Base-by-base conservation (phyloP, 2,797 vertebrate genomes). In the Varecia variegata region DNA sequence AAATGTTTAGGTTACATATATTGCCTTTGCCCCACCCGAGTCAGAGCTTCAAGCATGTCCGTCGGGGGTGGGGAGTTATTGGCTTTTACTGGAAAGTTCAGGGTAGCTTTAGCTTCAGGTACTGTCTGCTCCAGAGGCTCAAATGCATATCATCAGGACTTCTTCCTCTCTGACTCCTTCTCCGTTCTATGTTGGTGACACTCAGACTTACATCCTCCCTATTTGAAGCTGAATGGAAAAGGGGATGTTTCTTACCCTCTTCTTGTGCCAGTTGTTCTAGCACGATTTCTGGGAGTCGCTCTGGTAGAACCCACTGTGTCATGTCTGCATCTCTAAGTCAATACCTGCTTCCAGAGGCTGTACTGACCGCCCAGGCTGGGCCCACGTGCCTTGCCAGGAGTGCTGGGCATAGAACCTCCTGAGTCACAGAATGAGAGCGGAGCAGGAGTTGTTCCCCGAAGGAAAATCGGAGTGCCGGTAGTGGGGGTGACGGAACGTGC, bases 31-130 rank as follows among this genome's bases (percentile, higher is more conserved):
- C 23, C 23, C 54, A 56, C 23, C 54, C 54, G 3, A 25, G 23
- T 56, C 54, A 56, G 54, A 56, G 21, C 54, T 56, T 56, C 3
- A 10, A 56, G 54, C 8, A 1, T 56, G 54, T 25, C 23, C 54
- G 25, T 56, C 54, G 38, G 1, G 15, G 4, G 5, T 7, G 3
- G 8, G 21, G 14, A 38, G 7, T 45, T 70, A 9, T 71, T 82
- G 45, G 68, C 38, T 83, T 67, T 86, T 60, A n/a, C 54, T 82
- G 32, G 60, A 45, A 89, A 70, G 2, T 38, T 83, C 10, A 45
- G 40, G 58, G 14, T 84, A 45, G 54, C 68, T 65, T 92, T 43
- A 68, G 35, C 73, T 88, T 93, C 40, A 73, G 79, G 86, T 74
- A 32, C 38, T 25, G 0, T 77, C 91, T 86, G 89, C 77, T 81